A percentile compares a stretch with the other conserved stretches of the same genome.
These are phyloP conservation scores for Notocelia uddmanniana DNA, from an alignment of 2,888 invertebrate genomes.

Conservation along the genomic window DNA sequence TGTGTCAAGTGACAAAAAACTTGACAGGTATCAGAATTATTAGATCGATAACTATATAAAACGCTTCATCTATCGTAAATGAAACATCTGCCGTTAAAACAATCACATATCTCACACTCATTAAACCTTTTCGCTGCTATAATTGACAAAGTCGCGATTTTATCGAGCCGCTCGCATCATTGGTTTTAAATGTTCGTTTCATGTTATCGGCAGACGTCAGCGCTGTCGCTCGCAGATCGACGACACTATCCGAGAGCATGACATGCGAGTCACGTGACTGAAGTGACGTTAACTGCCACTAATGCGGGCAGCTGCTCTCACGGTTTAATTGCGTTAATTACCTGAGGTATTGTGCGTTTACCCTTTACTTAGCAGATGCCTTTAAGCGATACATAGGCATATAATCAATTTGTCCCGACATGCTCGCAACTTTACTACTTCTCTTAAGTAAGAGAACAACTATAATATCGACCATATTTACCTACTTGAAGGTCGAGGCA, in stretches of 20 bases:
- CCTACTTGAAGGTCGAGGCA: too few relatives aligned
- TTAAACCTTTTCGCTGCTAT: constrained; percentile 69
- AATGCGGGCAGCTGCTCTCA: constrained; percentile 47
- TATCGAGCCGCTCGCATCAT: constrained; percentile 64
- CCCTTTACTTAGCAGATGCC: background rate
- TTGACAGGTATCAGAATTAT: background rate
- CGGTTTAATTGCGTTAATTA: constrained; percentile 40
- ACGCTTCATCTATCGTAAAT: background rate
- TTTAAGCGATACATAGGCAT: background rate
- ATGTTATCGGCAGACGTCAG: constrained; percentile 67
- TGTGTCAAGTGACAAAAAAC: background rate
- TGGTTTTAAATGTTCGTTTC: constrained; percentile 74
- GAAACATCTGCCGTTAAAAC: constrained; percentile 45
- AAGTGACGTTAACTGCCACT: constrained; percentile 54
- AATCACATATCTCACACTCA: constrained; percentile 68
- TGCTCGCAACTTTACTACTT: background rate
- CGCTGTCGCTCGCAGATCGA: constrained; percentile 59
- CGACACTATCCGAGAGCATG: constrained; percentile 37
- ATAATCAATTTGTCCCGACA: background rate
- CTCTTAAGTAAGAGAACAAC: background rate
- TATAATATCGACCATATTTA: too few relatives aligned
- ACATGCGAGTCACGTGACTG: constrained; percentile 29
- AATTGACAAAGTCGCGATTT: constrained; percentile 72
- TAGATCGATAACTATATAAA: background rate
- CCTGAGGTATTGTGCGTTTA: constrained; percentile 20